Evolutionary conservation across 2,888 invertebrate genomes (phyloP).

Genomic region (Eumerus sabulonum): DNA sequence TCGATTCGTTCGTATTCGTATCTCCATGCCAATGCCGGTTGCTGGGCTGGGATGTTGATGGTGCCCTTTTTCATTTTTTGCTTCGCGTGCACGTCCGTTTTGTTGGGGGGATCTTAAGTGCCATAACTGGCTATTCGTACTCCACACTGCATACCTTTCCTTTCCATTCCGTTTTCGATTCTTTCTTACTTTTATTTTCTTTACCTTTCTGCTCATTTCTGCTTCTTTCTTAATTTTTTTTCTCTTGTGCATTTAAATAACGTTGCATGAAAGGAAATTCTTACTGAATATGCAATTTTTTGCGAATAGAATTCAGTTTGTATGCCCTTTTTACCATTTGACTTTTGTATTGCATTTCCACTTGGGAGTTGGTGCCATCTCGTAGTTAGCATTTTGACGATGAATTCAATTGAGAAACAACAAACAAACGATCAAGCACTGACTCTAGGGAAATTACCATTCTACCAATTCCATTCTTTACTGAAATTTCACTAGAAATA

Average conservation of each 20-base stretch:
- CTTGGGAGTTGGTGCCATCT: not conserved
- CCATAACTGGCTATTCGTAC: slow-evolving; percentile 21
- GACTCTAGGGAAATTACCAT: slow-evolving; percentile 12
- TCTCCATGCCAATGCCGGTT: slow-evolving; percentile 17
- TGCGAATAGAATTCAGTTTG: slow-evolving; percentile 7
- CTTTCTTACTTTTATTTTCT: no score
- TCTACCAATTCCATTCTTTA: not conserved
- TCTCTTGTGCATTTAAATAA: slow-evolving; percentile 10
- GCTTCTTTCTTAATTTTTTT: slow-evolving; percentile 9
- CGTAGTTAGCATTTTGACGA: not conserved
- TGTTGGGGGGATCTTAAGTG: not conserved
- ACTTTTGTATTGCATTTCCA: not conserved
- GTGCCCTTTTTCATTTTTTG: slow-evolving; percentile 55
- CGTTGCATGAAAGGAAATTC: slow-evolving; percentile 16
- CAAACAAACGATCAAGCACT: not conserved
- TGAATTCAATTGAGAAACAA: not conserved
- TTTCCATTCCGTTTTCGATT: no score
- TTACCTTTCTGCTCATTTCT: not conserved
- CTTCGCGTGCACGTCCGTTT: slow-evolving; percentile 32
- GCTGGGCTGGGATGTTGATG: slow-evolving; percentile 23
- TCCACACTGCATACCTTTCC: not conserved
- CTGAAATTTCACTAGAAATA: not conserved
- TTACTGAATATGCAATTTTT: slow-evolving; percentile 2
- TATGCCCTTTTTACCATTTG: not conserved
- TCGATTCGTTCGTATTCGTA: no score